Conservation (phyloP, 2,797 vertebrate species). For the Hippocampus kuda region DNA sequence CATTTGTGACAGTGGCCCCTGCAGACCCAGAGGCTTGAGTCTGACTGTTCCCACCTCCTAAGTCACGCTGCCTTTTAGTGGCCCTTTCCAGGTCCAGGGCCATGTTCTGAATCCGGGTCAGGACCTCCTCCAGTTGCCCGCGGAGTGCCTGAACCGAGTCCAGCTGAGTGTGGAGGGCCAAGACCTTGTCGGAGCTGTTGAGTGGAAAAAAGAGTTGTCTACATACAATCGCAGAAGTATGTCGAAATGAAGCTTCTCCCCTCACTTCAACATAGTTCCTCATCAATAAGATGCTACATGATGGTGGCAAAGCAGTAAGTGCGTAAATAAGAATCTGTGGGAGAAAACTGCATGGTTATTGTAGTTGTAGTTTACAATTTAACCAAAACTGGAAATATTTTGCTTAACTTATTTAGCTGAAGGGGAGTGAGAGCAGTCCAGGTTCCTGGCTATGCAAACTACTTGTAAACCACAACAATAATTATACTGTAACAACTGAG, state of each 20-base stretch:
- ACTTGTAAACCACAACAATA: background rate
- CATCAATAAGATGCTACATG: no score
- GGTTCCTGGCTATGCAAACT: background rate
- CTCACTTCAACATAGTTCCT: no score
- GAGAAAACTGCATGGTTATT: background rate
- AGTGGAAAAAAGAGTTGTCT: background rate
- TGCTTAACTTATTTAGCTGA: no score
- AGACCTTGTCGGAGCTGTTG: conserved; percentile 69
- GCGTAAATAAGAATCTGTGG: background rate
- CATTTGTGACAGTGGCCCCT: conserved; percentile 56
- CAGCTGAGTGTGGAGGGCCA: conserved; percentile 76
- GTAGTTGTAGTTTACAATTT: no score
- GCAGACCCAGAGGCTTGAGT: conserved; percentile 73
- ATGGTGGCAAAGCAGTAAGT: no score
- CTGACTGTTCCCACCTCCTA: conserved; percentile 92
- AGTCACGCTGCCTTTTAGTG: conserved; percentile 62
- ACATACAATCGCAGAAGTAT: no score
- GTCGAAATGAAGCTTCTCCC: no score
- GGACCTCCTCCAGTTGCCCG: conserved; percentile 81
- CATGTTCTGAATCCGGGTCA: conserved; percentile 75
- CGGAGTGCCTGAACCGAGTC: conserved; percentile 80
- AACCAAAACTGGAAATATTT: no score
- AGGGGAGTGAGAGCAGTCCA: no score
- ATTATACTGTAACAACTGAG: background rate
- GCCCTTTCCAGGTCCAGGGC: conserved; percentile 77